A percentile compares a stretch with the other conserved stretches of the same genome.
These are phyloP conservation scores for Talpa occidentalis DNA, from an alignment of 2,113 vertebrate genomes.

Conservation along the genomic window DNA sequence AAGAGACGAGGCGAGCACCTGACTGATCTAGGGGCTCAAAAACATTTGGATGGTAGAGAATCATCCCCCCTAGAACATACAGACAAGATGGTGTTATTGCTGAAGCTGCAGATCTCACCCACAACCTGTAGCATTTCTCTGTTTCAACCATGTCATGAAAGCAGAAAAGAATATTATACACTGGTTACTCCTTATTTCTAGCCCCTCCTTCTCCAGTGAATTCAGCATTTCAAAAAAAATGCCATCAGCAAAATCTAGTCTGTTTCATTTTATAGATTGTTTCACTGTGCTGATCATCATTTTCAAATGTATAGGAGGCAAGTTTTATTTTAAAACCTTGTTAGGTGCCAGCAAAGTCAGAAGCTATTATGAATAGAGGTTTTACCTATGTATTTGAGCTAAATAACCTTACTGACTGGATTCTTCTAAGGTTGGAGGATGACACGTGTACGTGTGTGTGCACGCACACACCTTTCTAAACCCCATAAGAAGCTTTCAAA, in stretches of 20 bases:
- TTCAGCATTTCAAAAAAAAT: constrained; percentile 9
- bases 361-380: background rate
- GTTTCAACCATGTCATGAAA: background rate
- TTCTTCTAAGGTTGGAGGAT: background rate
- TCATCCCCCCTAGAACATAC: background rate
- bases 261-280: constrained; percentile 2
- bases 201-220: background rate
- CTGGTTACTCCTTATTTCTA: background rate
- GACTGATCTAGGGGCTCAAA: background rate
- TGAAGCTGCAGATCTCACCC: background rate
- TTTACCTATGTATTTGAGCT: background rate
- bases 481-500: background rate
- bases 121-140: background rate
- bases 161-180: background rate
- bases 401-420: background rate
- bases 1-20: background rate
- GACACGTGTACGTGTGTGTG: rapidly evolving
- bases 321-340: background rate
- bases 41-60: background rate
- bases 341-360: background rate
- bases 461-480: background rate
- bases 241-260: background rate
- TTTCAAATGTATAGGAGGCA: constrained; percentile 1
- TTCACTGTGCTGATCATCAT: background rate
- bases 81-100: background rate